These are phyloP conservation scores for Oscheius sp. DNA, from an alignment of 2,888 invertebrate genomes.

Conservation along the genomic window DNA sequence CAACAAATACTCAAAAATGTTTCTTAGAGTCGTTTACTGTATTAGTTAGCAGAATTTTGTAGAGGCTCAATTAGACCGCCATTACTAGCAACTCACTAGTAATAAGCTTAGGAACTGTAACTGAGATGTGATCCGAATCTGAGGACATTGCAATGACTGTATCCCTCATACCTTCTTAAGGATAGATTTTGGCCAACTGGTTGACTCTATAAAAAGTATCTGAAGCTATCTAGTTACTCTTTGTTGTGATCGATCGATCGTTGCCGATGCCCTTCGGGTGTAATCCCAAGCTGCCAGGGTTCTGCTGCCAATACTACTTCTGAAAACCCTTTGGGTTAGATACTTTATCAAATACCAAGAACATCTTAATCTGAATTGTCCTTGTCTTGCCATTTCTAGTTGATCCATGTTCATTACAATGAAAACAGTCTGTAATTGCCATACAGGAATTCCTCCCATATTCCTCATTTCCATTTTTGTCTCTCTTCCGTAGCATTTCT, in stretches of 20 bases:
- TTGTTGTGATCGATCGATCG: slow-evolving; percentile 31
- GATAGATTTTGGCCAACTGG: background rate
- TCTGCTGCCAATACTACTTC: slow-evolving; percentile 21
- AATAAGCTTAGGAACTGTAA: too few relatives aligned
- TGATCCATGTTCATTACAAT: background rate
- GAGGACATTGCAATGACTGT: too few relatives aligned
- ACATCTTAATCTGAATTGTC: background rate
- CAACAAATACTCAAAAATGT: too few relatives aligned
- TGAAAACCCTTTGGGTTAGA: background rate
- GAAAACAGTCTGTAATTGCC: background rate
- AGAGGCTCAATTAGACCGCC: too few relatives aligned
- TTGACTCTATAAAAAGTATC: slow-evolving; percentile 18
- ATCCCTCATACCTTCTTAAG: too few relatives aligned
- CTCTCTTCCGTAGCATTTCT: background rate
- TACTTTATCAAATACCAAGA: background rate
- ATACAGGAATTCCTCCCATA: too few relatives aligned
- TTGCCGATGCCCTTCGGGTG: slow-evolving; percentile 33
- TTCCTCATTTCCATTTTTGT: background rate
- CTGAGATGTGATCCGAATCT: too few relatives aligned
- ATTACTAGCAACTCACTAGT: too few relatives aligned
- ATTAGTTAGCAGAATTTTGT: too few relatives aligned
- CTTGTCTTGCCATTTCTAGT: too few relatives aligned
- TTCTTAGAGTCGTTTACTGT: too few relatives aligned
- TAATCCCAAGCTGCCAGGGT: slow-evolving; percentile 34
- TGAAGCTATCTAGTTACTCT: slow-evolving; percentile 21